A percentile compares a stretch with the other conserved stretches of the same genome.
Conservation (phyloP, 2,113 vertebrate genomes). For the Anhinga rufa region DNA sequence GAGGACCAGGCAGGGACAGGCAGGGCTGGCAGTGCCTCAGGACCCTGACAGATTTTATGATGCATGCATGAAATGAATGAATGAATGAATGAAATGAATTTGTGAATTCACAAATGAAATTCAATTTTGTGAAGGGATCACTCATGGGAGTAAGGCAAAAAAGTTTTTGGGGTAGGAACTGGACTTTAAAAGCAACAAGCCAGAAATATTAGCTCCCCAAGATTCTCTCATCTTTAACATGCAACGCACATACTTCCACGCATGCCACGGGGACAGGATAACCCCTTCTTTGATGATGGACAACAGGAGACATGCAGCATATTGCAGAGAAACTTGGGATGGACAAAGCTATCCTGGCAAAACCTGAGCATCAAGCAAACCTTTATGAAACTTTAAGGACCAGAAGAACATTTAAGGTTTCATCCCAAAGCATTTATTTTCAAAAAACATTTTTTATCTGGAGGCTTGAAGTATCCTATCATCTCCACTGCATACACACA, state of each 20-base stretch:
- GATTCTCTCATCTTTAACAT: background rate
- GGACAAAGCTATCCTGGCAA: background rate
- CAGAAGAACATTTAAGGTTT: background rate
- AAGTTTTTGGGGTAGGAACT: background rate
- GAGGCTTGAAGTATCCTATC: background rate
- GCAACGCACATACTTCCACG: background rate
- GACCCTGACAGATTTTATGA: background rate
- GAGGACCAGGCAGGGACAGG: accelerated
- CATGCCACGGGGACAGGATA: background rate
- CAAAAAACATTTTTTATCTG: background rate
- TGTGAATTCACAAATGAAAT: background rate
- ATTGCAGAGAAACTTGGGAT: background rate
- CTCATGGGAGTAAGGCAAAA: background rate
- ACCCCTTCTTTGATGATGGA: background rate
- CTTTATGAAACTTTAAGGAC: background rate
- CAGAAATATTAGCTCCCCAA: background rate
- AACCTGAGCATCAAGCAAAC: background rate
- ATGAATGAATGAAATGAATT: no score
- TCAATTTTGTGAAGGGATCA: background rate
- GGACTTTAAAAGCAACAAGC: background rate
- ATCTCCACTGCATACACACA: background rate
- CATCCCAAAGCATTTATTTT: background rate
- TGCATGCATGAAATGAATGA: no score
- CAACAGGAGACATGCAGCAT: accelerated
- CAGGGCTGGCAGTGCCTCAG: background rate